phyloP scores from a whole-genome alignment of 2,113 vertebrate genomes.

The Bubo scandiacus region DNA sequence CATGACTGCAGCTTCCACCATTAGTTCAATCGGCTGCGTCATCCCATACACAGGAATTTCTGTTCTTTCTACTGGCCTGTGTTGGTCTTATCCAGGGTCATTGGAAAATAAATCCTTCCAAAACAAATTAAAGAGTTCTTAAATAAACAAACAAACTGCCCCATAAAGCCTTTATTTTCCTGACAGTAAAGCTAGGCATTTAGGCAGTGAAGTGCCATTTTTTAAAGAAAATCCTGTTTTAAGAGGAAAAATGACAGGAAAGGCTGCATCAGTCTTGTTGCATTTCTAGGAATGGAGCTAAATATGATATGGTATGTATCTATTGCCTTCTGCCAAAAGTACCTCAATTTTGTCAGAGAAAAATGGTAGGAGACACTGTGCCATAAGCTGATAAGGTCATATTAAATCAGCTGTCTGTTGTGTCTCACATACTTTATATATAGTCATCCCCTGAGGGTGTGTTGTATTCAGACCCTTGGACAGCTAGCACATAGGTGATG shows the following conservation, averaged over 20 bases:
- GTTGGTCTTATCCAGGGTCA: not conserved
- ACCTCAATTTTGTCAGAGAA: conserved; percentile 41
- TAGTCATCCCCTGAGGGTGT: conserved; percentile 27
- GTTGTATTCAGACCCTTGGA: conserved; percentile 5
- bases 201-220: not conserved
- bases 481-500: conserved; percentile 32
- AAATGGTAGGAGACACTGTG: conserved; percentile 58
- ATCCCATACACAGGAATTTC: not conserved
- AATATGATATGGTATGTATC: conserved; percentile 49
- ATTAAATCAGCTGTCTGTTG: conserved; percentile 65
- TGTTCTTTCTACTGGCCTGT: not conserved
- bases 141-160: not conserved
- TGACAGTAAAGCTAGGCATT: not conserved
- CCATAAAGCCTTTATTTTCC: not conserved
- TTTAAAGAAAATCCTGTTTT: not conserved
- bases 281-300: conserved; percentile 42
- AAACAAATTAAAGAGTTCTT: not conserved
- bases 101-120: not conserved
- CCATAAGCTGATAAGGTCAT: conserved; percentile 69
- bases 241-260: not conserved
- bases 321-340: conserved; percentile 57
- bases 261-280: conserved; percentile 38
- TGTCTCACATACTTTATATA: conserved; percentile 56
- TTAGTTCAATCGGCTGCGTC: not conserved
- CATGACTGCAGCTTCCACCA: not conserved